These are phyloP conservation scores for Channallabes apus DNA, from an alignment of 2,797 vertebrate species.

Conservation along the genomic window DNA sequence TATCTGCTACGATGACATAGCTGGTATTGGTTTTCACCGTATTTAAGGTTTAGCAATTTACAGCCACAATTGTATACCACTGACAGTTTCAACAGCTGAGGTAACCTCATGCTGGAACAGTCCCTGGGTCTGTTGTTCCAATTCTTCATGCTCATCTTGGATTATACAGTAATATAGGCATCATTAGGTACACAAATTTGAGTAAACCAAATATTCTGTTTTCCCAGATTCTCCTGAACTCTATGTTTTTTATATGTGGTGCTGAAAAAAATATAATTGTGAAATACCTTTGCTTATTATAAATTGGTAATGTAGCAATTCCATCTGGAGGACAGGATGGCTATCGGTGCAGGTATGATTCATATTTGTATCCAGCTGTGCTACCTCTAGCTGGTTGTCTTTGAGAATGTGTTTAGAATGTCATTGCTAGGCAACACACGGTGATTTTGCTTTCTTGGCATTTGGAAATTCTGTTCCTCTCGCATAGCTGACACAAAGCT, in stretches of 20 bases:
- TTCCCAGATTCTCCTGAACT: too few species aligned
- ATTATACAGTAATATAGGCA: background rate
- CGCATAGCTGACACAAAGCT: background rate
- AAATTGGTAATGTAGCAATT: background rate
- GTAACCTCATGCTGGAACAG: background rate
- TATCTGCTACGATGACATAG: background rate
- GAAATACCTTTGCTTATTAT: background rate
- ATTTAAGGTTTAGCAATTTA: background rate
- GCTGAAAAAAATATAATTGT: too few species aligned
- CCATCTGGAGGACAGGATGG: background rate
- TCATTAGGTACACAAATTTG: background rate
- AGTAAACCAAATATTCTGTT: background rate
- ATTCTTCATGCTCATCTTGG: background rate
- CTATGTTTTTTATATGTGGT: background rate
- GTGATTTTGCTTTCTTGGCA: background rate
- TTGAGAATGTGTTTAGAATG: constrained; percentile 7
- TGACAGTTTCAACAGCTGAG: background rate
- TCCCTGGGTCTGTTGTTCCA: background rate
- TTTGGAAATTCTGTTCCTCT: background rate
- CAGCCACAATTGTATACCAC: background rate
- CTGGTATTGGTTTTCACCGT: background rate
- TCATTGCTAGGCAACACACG: constrained; percentile 1
- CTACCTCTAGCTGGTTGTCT: constrained; percentile 1
- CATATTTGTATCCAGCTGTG: constrained; percentile 11
- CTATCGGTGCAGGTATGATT: background rate